Base-by-base conservation (phyloP, 92 coral and sea anemone genomes). In the Blastomussa wellsi region DNA sequence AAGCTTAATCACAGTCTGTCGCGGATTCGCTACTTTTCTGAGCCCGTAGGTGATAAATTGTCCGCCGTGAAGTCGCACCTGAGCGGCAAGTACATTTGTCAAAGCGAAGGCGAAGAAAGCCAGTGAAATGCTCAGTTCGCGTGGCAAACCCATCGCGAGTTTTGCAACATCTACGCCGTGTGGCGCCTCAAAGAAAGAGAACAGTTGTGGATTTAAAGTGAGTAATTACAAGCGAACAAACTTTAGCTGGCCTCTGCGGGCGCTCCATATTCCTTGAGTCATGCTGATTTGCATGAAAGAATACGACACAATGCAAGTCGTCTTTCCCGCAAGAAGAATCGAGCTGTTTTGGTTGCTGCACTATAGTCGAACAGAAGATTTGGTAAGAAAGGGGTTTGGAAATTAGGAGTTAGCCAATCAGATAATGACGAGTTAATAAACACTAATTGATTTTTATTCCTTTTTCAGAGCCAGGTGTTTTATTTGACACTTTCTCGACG, bases 51-150 rank as follows among this genome's bases (percentile, higher is more conserved):
- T 76, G 32, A 92, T 79, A 64, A 70, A 93, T 48, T 89, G 82
- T 47, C 32, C 57, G 41, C 97, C 97, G 15, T 72, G 72, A 20
- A 93, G 84, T 14, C 89, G 90, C 14, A 89, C 85, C 42, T 74
- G 80, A 38, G 47, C 24, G 35, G 74, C 80, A 15, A 14, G 20
- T 32, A 62, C 10, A 22, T 26, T 41, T 38, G 66, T 57, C 24
- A 72, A 74, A 28, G 42, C 35, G 48, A 90, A 10, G 24, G 53
- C 64, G 72, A 74, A 41, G 62, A 78, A 62, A 52, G 83, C 33
- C 64, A 90, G 28, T 74, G 68, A 19, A 55, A 42, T 14, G 7
- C 47, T 17, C 19, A 53, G 12, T 36, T 17, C 41, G 2, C 73
- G 37, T 22, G 60, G 32, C 15, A 74, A 51, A 74, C 66, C 74